Base-by-base conservation (phyloP, 2,113 vertebrate species). In the Loxodonta africana region DNA sequence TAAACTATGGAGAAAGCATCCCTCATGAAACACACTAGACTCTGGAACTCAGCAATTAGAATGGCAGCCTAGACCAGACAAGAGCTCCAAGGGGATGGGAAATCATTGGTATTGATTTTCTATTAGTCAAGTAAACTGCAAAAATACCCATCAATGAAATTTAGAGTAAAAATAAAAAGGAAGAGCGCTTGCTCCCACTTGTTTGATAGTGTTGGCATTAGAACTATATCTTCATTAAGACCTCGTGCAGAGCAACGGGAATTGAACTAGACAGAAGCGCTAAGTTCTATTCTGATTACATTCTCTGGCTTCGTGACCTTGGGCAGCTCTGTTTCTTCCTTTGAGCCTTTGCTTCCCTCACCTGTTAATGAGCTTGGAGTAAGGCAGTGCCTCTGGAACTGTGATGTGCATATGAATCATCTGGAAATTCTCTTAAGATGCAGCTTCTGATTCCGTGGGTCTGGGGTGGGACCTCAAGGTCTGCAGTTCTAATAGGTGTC, bases 81-180 rank as follows among this genome's bases (percentile, higher is more conserved):
- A 74, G n/a, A 78, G 14, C 26, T 91, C 65, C n/a, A 69, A 94
- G 30, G 41, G 67, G n/a, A 81, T 41, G 62, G 44, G 11, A 88
- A 94, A 73, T 93, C 60, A 88, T 76, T 95, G 60, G 4, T 12
- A 69, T 88, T 84, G n/a, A 41, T 88, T 96, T 94, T 90, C 37
- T 96, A 37, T 91, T 96, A 62, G 67, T 78, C 30, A 83, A 73
- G 48, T 95, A 74, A 91, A 62, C 73, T 91, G 44, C n/a, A 97
- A 37, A 95, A 73, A 77, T 57, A 57, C 23, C 8, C 33, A 30
- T 85, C 73, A 81, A 84, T 95, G 63, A 88, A 92, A 90, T 63
- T 76, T 57, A 77, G 53, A 95, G 23, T 82, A 88, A 94, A 91
- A 84, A 76, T 30, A n/a, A 67, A 91, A 90, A 82, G 5, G 8